Base-by-base conservation (phyloP, 2,797 vertebrate genomes). In the Percopsis omiscomaycus region DNA sequence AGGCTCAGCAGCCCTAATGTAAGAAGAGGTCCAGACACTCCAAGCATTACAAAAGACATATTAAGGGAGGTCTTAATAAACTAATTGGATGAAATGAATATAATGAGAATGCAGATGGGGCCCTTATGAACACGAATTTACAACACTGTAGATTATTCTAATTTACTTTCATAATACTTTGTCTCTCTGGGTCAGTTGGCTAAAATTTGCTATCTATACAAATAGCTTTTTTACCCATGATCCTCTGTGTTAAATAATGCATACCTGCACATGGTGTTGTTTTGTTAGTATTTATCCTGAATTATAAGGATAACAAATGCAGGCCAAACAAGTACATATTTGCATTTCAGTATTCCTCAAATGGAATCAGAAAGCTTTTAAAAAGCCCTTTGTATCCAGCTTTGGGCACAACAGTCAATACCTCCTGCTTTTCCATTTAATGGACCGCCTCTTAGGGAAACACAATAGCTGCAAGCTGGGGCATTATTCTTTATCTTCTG, bases 41-140 rank as follows among this genome's bases (percentile, higher is more conserved):
- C 50, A 55, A 71, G 49, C 60, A 50, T 37, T 68, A 49, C 64
- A 45, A 65, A 69, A 80, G 62, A 64, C 49, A 51, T 60, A 68
- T 81, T 82, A 73, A 50, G 6, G 66, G 73, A 70, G 67, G 77
- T 79, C 75, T 77, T 69, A 60, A 50, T 37, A 37, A 57, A 68
- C 68, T 84, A 85, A 83, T 84, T 81, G 72, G 74, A 85, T 53
- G 63, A 81, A 75, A 78, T 73, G 69, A 74, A 86, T 80, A 61
- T 52, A 37, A 84, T 78, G 49, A 0, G 42, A 73, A 71, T 69
- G 79, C 68, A 79, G 60, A 80, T 51, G 70, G 77, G 69, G n/a
- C 52, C 42, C 61, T 56, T 73, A 58, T 69, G 45, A 70, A 77
- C 58, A 69, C 69, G 76, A 48, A 30, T 37, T 37, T 37, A 2